phyloP scores from a whole-genome alignment of 2,113 vertebrate species.

The Dicaeum eximium region DNA sequence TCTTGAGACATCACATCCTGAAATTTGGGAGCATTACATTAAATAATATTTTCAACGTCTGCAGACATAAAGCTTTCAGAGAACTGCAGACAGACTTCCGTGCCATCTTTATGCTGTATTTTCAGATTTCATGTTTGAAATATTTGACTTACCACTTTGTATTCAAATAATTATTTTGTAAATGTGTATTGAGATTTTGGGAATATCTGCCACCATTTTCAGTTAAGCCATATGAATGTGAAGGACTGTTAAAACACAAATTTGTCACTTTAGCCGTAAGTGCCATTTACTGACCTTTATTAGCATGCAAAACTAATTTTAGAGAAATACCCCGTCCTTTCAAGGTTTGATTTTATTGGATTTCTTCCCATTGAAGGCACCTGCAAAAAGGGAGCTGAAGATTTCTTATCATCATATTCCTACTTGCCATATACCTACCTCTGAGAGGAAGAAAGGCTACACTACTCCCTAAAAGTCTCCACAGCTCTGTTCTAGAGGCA shows the following conservation, averaged over 20 bases:
- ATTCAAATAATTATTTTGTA: not conserved
- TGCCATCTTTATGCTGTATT: not conserved
- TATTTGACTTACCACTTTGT: not conserved
- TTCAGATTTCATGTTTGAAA: not conserved
- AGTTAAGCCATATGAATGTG: not conserved
- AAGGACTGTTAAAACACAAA: not conserved
- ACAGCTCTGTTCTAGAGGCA: not conserved
- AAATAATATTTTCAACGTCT: not conserved
- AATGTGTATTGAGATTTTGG: not conserved
- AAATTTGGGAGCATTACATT: not conserved
- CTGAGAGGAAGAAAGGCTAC: not conserved
- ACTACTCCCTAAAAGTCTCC: not conserved
- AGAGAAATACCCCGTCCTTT: not conserved
- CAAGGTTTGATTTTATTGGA: not conserved
- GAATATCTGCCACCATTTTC: not conserved
- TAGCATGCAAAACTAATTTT: not conserved
- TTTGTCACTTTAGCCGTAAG: conserved; percentile 37
- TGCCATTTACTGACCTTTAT: conserved; percentile 18
- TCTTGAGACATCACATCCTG: not conserved
- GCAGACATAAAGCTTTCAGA: not conserved
- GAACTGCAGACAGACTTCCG: not conserved
- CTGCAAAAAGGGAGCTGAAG: not conserved
- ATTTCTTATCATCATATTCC: not conserved
- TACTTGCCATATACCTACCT: not conserved
- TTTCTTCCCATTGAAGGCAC: not conserved